A percentile compares a stretch with the other conserved stretches of the same genome.
Evolutionary conservation across 92 coral and sea anemone species (phyloP).

Genomic region (Micromussa lordhowensis): DNA sequence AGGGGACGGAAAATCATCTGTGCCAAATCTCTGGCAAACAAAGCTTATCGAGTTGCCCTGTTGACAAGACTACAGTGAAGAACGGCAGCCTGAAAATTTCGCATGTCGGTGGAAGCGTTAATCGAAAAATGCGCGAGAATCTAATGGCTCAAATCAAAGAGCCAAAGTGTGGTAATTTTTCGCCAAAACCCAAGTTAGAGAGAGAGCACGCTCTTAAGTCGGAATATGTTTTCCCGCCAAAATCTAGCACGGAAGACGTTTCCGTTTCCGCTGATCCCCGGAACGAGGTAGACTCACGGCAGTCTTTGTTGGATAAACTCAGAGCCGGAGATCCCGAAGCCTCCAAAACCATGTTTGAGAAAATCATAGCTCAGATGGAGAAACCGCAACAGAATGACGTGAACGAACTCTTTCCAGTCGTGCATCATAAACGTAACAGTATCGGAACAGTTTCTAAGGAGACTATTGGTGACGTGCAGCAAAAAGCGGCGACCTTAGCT

Average conservation of each 20-base stretch:
- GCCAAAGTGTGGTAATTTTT: slow-evolving; percentile 42
- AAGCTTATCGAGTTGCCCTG: background rate
- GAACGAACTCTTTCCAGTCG: slow-evolving; percentile 51
- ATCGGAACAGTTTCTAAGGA: slow-evolving; percentile 38
- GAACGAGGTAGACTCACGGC: background rate
- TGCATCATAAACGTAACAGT: slow-evolving; percentile 59
- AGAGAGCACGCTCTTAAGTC: slow-evolving; percentile 39
- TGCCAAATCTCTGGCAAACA: background rate
- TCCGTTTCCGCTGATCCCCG: background rate
- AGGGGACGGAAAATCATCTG: background rate
- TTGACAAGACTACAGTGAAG: background rate
- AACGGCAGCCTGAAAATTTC: background rate
- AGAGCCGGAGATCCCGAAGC: slow-evolving; percentile 38
- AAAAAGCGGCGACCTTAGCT: background rate
- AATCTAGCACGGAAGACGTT: slow-evolving; percentile 17
- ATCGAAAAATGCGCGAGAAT: slow-evolving; percentile 57
- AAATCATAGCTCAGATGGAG: slow-evolving; percentile 69
- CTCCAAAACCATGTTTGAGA: slow-evolving; percentile 42
- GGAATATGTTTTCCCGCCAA: slow-evolving; percentile 56
- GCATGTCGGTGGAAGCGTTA: background rate
- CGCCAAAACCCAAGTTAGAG: slow-evolving; percentile 34
- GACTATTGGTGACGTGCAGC: slow-evolving; percentile 1
- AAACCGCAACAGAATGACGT: slow-evolving; percentile 60
- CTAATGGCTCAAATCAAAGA: slow-evolving; percentile 67
- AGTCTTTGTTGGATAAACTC: slow-evolving; percentile 8